Evolutionary conservation across 2,888 invertebrate species (phyloP).

Genomic region (Therioaphis trifolii): DNA sequence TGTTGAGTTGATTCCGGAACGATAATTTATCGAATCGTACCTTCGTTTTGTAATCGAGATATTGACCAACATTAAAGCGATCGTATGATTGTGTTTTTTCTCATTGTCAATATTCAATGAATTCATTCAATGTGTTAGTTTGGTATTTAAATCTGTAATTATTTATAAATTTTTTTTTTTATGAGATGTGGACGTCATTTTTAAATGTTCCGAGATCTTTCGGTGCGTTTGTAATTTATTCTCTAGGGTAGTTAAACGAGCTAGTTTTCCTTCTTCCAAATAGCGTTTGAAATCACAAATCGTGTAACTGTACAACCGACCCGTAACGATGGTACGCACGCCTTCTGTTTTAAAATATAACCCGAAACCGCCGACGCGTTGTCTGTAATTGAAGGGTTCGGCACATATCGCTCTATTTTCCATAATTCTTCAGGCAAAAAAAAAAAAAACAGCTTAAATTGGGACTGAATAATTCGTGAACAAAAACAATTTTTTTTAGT

Average conservation of each 20-base stretch:
- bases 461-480: neutral
- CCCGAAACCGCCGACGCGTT: neutral
- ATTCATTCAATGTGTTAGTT: neutral
- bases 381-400: slow-evolving; percentile 33
- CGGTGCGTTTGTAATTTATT: neutral
- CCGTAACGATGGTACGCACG: neutral
- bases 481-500: neutral
- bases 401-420: neutral
- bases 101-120: neutral
- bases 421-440: neutral
- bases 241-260: neutral
- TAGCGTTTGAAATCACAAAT: neutral
- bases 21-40: slow-evolving; percentile 23
- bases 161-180: neutral
- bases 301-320: slow-evolving; percentile 13
- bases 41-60: slow-evolving; percentile 12
- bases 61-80: neutral
- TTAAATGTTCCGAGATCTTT: neutral
- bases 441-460: neutral
- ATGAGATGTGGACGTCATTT: neutral
- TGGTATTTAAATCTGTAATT: neutral
- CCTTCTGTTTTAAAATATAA: neutral
- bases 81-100: neutral
- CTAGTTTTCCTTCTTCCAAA: neutral
- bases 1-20: slow-evolving; percentile 29